Conservation (phyloP, 2,113 vertebrate genomes). For the Cynoglossus semilaevis region DNA sequence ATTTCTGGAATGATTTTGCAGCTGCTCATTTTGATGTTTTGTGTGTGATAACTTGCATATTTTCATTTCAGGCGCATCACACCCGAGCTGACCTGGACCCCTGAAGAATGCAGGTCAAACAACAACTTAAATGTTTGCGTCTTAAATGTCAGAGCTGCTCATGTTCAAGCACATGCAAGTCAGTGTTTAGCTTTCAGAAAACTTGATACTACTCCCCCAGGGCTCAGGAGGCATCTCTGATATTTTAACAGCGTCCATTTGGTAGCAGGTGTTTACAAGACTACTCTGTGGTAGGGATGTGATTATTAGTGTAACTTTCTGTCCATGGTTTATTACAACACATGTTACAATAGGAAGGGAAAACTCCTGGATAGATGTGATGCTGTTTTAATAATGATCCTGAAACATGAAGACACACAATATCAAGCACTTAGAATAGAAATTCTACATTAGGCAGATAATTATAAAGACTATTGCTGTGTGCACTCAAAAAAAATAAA, state of each 20-base stretch:
- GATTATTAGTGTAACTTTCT: not conserved
- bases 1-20: not conserved
- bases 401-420: too few relatives aligned
- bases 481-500: too few relatives aligned
- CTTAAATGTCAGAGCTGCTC: slow-evolving; percentile 14
- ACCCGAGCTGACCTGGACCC: slow-evolving; percentile 10
- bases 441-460: too few relatives aligned
- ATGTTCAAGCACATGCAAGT: slow-evolving; percentile 1
- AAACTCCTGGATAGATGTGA: too few relatives aligned
- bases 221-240: not conserved
- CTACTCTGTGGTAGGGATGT: not conserved
- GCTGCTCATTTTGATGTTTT: not conserved
- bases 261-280: not conserved
- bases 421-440: too few relatives aligned
- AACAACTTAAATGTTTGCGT: slow-evolving; percentile 20
- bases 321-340: not conserved
- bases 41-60: not conserved
- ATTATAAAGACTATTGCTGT: too few relatives aligned
- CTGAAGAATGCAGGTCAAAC: slow-evolving; percentile 32
- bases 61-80: slow-evolving; percentile 4
- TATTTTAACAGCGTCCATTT: not conserved
- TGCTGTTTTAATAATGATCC: too few relatives aligned
- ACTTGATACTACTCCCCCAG: not conserved
- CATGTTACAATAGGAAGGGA: too few relatives aligned
- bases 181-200: not conserved